Evolutionary conservation across 2,113 vertebrate genomes (phyloP), one percentile per base, ranked within the genome.

Genomic region (Colius striatus): DNA sequence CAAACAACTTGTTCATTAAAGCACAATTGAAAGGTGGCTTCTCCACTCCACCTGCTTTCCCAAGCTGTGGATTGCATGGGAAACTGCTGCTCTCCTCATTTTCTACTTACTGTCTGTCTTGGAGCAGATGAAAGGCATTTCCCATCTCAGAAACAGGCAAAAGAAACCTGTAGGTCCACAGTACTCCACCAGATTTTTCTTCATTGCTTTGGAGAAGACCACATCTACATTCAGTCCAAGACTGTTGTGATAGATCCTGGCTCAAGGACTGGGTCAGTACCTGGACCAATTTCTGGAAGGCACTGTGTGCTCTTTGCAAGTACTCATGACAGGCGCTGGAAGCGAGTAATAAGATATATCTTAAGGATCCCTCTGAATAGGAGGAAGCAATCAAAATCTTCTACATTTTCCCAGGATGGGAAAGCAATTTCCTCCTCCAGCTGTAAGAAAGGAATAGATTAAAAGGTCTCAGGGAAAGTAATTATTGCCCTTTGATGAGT

Each of bases 11-110:
- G 61, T 91, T 97, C 95, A 95, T 96, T 97, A 95, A 94, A 89
- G 87, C 93, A 97, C 96, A 95, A 97, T 85, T 87, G 93, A 92
- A 96, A 97, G 91, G 96, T 96, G 94, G 83, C n/a, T 94, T 96
- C 84, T 94, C 58, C 58, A 77, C 70, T 95, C 93, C 96, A 97
- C 97, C 97, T 97, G 95, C 87, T 96, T 96, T 96, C 92, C 58
- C 95, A 95, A 57, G 79, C 62, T 53, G 62, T 73, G 80, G 73
- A 66, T 70, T 88, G 77, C 82, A 94, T 92, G 94, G 80, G 88
- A 95, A 90, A 87, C 62, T 82, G 58, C 57, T 84, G 34, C n/a
- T 89, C 48, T 78, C 65, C 45, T 84, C 53, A 15, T n/a, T 79
- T 92, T 90, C 25, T 75, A 9, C 82, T 93, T 54, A 43, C 14